These are phyloP conservation scores for Gobius niger DNA, from an alignment of 2,113 vertebrate species.

Conservation along the genomic window DNA sequence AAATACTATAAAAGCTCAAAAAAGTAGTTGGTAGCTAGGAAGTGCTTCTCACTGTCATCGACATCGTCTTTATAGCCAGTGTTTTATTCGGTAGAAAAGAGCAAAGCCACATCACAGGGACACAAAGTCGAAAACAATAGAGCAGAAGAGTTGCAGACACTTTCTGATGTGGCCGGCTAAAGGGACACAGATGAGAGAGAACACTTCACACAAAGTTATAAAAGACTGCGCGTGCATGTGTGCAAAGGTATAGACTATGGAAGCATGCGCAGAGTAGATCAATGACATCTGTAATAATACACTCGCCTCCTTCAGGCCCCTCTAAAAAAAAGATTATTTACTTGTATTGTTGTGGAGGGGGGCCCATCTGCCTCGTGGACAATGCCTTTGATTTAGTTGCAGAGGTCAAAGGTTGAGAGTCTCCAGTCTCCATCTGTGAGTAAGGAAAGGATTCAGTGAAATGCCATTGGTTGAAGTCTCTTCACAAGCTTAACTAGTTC, in stretches of 20 bases:
- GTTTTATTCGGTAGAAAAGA: constrained; percentile 43
- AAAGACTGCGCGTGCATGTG: constrained; percentile 14
- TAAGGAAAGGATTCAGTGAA: constrained; percentile 66
- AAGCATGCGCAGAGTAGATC: not conserved
- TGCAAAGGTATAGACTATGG: constrained; percentile 6
- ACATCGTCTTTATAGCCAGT: constrained; percentile 3
- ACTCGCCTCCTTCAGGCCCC: not conserved
- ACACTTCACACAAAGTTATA: constrained; percentile 49
- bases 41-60: not conserved
- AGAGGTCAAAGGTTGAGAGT: constrained; percentile 70
- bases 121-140: constrained; percentile 42
- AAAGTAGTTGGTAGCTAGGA: no score
- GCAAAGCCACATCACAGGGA: constrained; percentile 53
- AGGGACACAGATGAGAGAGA: constrained; percentile 66
- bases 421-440: constrained; percentile 71
- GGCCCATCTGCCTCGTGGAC: constrained; percentile 56
- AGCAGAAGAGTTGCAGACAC: constrained; percentile 36
- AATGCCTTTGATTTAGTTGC: constrained; percentile 69
- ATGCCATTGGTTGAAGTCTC: constrained; percentile 31
- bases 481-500: not conserved
- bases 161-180: constrained; percentile 60
- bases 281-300: not conserved
- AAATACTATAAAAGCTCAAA: no score
- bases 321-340: not conserved
- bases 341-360: constrained; percentile 19